These are phyloP conservation scores for Ditula angustiorana DNA, from an alignment of 2,888 invertebrate genomes.

Conservation along the genomic window DNA sequence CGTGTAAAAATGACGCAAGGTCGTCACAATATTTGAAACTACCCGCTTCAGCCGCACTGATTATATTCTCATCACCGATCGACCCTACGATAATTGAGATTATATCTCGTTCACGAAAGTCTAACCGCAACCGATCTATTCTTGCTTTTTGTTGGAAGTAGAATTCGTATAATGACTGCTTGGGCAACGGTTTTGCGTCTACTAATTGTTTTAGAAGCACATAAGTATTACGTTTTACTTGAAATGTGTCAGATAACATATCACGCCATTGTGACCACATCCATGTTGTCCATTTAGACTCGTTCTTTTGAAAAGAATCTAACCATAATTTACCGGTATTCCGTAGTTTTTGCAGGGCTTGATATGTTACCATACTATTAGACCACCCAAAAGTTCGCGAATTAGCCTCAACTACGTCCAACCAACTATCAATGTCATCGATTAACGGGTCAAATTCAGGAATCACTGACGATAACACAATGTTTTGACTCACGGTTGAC, in stretches of 20 bases:
- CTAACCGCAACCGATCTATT: background rate
- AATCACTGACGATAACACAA: conserved; percentile 9
- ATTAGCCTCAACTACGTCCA: conserved; percentile 8
- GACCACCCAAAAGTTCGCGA: conserved; percentile 1
- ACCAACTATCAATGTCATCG: conserved; percentile 6
- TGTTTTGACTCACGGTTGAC: conserved; percentile 8
- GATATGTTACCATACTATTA: conserved; percentile 3
- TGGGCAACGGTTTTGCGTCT: background rate
- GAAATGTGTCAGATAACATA: background rate
- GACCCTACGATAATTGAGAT: background rate
- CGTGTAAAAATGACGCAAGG: background rate
- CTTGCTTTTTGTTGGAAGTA: too few relatives aligned
- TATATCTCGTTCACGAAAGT: background rate
- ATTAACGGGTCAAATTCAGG: too few relatives aligned
- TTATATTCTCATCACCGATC: background rate
- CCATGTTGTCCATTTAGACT: background rate
- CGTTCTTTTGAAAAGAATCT: background rate
- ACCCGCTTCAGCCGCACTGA: background rate
- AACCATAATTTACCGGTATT: background rate
- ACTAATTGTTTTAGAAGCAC: background rate
- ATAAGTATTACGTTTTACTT: background rate
- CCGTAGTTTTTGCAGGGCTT: conserved; percentile 3
- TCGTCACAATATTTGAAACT: background rate
- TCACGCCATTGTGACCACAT: background rate
- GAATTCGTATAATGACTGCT: background rate